These are phyloP conservation scores for Caenorhabditis inopinata DNA, from an alignment of 1,140 invertebrate species.

Conservation along the genomic window DNA sequence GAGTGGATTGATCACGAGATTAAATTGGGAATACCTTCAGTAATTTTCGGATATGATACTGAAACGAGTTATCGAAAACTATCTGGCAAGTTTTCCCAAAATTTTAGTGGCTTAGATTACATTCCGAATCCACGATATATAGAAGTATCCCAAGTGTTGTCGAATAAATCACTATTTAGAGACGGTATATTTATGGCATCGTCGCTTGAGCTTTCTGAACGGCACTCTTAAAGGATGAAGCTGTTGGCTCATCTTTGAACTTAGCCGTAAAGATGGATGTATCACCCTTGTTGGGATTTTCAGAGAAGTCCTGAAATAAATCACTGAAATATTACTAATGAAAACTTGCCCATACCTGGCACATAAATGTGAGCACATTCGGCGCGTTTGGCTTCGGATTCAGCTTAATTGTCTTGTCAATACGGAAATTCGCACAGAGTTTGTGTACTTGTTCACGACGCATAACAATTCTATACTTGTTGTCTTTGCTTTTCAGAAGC, in stretches of 20 bases:
- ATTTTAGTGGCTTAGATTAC: too few species aligned
- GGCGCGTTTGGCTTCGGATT: neutral
- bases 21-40: too few species aligned
- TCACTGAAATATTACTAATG: neutral
- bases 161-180: neutral
- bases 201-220: neutral
- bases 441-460: slow-evolving; percentile 69
- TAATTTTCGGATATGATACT: too few species aligned
- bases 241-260: slow-evolving; percentile 14
- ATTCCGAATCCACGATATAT: too few species aligned
- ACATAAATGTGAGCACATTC: slow-evolving; percentile 16
- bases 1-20: too few species aligned
- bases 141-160: too few species aligned
- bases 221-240: neutral
- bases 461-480: slow-evolving; percentile 65
- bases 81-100: too few species aligned
- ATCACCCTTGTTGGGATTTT: neutral
- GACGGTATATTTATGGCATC: neutral
- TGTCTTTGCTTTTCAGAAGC: slow-evolving; percentile 39
- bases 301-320: slow-evolving; percentile 3
- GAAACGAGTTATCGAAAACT: too few species aligned
- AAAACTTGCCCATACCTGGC: neutral
- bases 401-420: slow-evolving; percentile 45
- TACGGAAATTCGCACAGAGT: slow-evolving; percentile 68
- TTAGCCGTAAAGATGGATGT: neutral